Percentiles rank a stretch among this genome's conserved stretches.
phyloP scores from a whole-genome alignment of 2,113 vertebrate genomes.

The Melanocharis versteri region DNA sequence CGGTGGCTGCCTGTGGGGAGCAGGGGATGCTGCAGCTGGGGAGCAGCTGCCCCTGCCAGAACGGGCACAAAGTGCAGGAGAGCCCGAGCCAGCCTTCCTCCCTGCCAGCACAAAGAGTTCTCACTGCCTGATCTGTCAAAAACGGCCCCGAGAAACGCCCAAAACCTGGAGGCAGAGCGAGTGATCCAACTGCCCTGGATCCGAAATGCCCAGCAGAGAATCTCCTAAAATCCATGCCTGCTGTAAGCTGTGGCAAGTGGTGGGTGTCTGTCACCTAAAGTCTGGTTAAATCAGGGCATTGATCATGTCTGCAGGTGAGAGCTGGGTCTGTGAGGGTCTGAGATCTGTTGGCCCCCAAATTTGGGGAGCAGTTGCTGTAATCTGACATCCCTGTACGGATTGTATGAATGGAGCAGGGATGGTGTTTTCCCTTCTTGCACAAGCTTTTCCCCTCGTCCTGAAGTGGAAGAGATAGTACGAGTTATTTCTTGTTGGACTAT shows the following conservation, averaged over 20 bases:
- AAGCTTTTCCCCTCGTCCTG: background rate
- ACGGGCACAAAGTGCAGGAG: background rate
- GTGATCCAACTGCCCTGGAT: background rate
- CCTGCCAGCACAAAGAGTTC: background rate
- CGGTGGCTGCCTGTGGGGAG: background rate
- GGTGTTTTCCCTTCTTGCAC: background rate
- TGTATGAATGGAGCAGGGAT: rapidly evolving
- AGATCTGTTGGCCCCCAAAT: background rate
- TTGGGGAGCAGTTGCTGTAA: background rate
- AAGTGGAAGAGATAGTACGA: background rate
- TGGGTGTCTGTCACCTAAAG: background rate
- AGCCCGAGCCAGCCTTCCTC: background rate
- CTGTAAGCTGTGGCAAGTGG: background rate
- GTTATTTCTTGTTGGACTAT: background rate
- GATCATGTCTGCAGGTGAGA: rapidly evolving
- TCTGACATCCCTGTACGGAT: background rate
- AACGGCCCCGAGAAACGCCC: rapidly evolving
- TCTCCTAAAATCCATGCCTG: background rate
- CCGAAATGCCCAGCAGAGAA: background rate
- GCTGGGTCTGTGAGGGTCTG: background rate
- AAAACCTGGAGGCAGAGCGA: background rate
- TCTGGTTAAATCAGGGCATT: background rate
- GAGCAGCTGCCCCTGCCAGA: background rate
- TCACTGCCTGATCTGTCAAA: rapidly evolving
- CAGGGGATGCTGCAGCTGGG: background rate